These are phyloP conservation scores for Eilema sororculum DNA, from an alignment of 2,888 invertebrate genomes.

Conservation along the genomic window DNA sequence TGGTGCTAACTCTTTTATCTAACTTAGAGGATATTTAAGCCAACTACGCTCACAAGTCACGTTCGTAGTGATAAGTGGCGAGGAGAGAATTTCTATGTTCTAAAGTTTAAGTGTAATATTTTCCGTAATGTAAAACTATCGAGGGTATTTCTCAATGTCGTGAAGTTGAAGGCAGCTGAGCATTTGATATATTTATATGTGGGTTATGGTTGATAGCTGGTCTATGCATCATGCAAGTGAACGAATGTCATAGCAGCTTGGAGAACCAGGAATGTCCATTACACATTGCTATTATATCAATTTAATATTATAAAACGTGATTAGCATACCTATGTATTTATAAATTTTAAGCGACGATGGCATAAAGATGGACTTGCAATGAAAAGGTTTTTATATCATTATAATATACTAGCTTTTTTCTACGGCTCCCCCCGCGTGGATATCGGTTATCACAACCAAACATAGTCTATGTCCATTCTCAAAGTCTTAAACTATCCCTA, in stretches of 20 bases:
- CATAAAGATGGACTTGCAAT: neutral
- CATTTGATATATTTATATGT: neutral
- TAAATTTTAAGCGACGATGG: neutral
- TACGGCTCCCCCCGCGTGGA: no score
- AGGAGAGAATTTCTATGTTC: constrained; percentile 13
- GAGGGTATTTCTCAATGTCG: neutral
- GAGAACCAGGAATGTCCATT: neutral
- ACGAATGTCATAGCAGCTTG: neutral
- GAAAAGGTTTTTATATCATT: no score
- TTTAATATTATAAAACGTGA: neutral
- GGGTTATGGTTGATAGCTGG: neutral
- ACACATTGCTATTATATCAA: neutral
- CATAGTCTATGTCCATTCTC: no score
- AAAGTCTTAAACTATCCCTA: no score
- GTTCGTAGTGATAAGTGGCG: constrained; percentile 15
- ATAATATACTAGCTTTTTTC: no score
- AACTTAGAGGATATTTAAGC: constrained; percentile 22
- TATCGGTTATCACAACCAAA: no score
- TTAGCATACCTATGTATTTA: no score
- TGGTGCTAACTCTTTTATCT: constrained; percentile 16
- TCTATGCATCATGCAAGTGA: neutral
- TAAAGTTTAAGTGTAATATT: constrained; percentile 19
- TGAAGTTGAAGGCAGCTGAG: neutral
- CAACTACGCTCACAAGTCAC: constrained; percentile 13
- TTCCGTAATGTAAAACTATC: constrained; percentile 14